Percentiles rank a stretch among this genome's conserved stretches.
Evolutionary conservation across 1,140 invertebrate genomes (phyloP).

Genomic region (Drosophila jambulina): DNA sequence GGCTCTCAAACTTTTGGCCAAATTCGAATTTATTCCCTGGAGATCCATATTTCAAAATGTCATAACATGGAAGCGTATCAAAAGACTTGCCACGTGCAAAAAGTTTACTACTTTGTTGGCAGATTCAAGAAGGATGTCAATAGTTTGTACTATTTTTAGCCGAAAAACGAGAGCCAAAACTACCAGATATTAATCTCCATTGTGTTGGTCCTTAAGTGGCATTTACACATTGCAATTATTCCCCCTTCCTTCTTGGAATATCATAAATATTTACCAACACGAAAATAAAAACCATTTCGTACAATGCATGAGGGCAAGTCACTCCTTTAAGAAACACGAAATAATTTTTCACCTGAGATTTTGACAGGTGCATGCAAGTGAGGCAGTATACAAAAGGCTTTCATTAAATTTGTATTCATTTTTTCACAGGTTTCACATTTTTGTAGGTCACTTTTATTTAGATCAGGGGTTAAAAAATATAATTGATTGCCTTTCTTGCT

Average conservation of each 20-base stretch:
- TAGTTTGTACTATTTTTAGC: constrained; percentile 14
- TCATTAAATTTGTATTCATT: constrained; percentile 19
- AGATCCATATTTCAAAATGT: constrained; percentile 8
- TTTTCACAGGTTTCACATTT: not conserved
- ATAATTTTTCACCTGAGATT: constrained; percentile 28
- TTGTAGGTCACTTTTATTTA: constrained; percentile 20
- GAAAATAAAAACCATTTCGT: constrained; percentile 7
- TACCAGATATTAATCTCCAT: not conserved
- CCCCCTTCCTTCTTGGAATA: not conserved
- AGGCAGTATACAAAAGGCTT: constrained; percentile 8
- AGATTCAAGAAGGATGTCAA: not conserved
- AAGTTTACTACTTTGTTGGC: constrained; percentile 1
- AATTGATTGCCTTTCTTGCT: constrained; percentile 5
- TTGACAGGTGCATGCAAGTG: constrained; percentile 31
- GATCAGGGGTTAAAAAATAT: not conserved
- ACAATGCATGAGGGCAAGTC: not conserved
- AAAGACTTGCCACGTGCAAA: constrained; percentile 16
- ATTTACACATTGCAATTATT: constrained; percentile 11
- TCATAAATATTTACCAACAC: constrained; percentile 2
- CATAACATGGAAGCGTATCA: constrained; percentile 1
- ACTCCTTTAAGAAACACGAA: constrained; percentile 11
- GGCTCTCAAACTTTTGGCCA: constrained; percentile 12
- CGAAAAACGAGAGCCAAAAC: not conserved
- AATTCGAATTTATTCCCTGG: not conserved
- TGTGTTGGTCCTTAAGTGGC: not conserved